Evolutionary conservation across 2,888 invertebrate genomes (phyloP).

Genomic region (Temnothorax rugatulus): DNA sequence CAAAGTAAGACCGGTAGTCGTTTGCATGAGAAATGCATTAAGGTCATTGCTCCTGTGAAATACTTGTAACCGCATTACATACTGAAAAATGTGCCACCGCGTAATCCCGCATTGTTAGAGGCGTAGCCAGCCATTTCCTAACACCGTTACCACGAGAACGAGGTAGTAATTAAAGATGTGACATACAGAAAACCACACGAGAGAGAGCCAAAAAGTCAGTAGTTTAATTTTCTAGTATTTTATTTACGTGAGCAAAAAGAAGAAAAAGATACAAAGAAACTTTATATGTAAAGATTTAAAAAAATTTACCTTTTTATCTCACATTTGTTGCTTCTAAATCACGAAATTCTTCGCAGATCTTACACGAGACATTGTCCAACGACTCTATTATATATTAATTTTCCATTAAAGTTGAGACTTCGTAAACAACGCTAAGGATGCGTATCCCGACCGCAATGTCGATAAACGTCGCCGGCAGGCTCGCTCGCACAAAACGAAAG

Average conservation of each 20-base stretch:
- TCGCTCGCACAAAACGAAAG: slow-evolving; percentile 20
- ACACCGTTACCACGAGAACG: slow-evolving; percentile 21
- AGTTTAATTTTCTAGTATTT: neutral
- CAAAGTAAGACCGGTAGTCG: slow-evolving; percentile 42
- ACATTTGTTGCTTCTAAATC: neutral
- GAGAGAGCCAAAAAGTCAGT: neutral
- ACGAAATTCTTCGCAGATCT: neutral
- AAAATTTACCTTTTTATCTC: neutral
- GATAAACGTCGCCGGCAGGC: slow-evolving; percentile 46
- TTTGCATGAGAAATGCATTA: slow-evolving; percentile 66
- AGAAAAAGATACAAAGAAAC: neutral
- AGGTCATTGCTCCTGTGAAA: slow-evolving; percentile 58
- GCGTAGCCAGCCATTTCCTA: slow-evolving; percentile 33
- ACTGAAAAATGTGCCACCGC: slow-evolving; percentile 46
- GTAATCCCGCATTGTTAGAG: slow-evolving; percentile 43
- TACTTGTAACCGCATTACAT: slow-evolving; percentile 56
- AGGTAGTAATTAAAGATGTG: slow-evolving; percentile 24
- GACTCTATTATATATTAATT: slow-evolving; percentile 15
- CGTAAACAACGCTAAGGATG: slow-evolving; percentile 39
- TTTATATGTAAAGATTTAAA: neutral
- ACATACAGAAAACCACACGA: neutral
- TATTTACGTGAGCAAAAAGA: neutral
- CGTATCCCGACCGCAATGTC: slow-evolving; percentile 25
- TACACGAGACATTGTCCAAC: neutral
- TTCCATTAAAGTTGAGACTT: slow-evolving; percentile 13